These are phyloP conservation scores for Dynastes maya DNA, from an alignment of 2,888 invertebrate genomes.

Conservation along the genomic window DNA sequence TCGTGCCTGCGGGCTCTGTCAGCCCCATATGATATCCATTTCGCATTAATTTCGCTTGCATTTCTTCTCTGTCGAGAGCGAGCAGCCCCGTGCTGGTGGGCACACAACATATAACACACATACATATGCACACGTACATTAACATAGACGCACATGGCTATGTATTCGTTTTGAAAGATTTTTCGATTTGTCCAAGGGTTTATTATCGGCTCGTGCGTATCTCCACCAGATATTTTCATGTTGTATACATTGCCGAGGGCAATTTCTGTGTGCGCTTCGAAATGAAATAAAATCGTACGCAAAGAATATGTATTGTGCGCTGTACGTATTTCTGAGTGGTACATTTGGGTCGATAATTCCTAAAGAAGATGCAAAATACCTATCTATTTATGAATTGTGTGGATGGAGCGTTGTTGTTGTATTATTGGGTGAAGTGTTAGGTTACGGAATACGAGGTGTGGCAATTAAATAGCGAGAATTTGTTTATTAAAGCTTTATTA, in stretches of 20 bases:
- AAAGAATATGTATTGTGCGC: too few species aligned
- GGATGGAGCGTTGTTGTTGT: too few species aligned
- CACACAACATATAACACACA: neutral
- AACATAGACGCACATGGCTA: neutral
- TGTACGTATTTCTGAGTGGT: too few species aligned
- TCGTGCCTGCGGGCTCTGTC: slow-evolving; percentile 62
- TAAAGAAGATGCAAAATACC: too few species aligned
- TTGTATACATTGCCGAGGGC: slow-evolving; percentile 1
- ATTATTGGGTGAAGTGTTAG: too few species aligned
- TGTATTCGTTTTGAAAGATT: slow-evolving; percentile 31
- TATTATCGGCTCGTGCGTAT: slow-evolving; percentile 31
- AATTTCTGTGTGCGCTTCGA: neutral
- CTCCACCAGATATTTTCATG: slow-evolving; percentile 14
- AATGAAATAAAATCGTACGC: neutral
- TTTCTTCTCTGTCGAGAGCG: slow-evolving; percentile 26
- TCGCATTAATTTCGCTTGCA: slow-evolving; percentile 50
- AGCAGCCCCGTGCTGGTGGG: slow-evolving; percentile 2
- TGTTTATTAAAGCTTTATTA: too few species aligned
- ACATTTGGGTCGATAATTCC: too few species aligned
- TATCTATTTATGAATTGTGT: too few species aligned
- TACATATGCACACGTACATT: neutral
- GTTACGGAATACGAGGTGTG: too few species aligned
- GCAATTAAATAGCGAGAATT: too few species aligned
- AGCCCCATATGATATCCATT: slow-evolving; percentile 63
- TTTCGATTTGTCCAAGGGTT: slow-evolving; percentile 21